Base-by-base conservation (phyloP, 2,888 invertebrate species). In the Plebejus argus region DNA sequence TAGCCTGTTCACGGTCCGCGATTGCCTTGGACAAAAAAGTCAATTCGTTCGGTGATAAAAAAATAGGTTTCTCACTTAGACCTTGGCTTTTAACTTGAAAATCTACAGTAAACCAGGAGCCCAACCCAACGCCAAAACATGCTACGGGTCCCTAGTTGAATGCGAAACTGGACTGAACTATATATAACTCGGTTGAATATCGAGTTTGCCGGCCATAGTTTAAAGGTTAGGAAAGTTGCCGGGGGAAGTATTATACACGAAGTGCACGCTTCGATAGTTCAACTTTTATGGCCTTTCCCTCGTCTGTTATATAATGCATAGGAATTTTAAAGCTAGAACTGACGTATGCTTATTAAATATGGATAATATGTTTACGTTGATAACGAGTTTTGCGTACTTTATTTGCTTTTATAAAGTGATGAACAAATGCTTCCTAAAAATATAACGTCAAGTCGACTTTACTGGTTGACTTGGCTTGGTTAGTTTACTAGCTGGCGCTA, bases 201-300 rank as follows among this genome's bases (percentile, higher is more conserved):
- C 74, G 28, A 49, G 28, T 39, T 72, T 39, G 23, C 72, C 39
- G 49, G 74, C 49, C 53, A 49, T 49, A 74, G 45, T 72, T 72
- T 66, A 66, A 66, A 66, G 66, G 66, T 66, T 66, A 66, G 66
- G 15, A 28, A 66, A 66, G 66, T 66, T 66, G 66, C 66, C 66
- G 28, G 66, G 6, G 66, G 66, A 15, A 66, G 28, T 66, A 66
- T 66, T 15, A 28, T 66, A 66, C 28, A 33, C 28, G 66, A 66
- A 58, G 66, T 66, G 28, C 66, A 66, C 33, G 66, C 15, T 28
- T 28, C 66, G 66, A 66, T 66, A 66, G 28, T 66, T 66, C 66
- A 66, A 66, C 66, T 66, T 66, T 33, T 12, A 66, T 66, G 66
- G 66, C 66, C 66, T 66, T 66, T 66, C 18, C 66, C 66, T 66